phyloP scores from a whole-genome alignment of 1,140 invertebrate species.

The Polyergus mexicanus region DNA sequence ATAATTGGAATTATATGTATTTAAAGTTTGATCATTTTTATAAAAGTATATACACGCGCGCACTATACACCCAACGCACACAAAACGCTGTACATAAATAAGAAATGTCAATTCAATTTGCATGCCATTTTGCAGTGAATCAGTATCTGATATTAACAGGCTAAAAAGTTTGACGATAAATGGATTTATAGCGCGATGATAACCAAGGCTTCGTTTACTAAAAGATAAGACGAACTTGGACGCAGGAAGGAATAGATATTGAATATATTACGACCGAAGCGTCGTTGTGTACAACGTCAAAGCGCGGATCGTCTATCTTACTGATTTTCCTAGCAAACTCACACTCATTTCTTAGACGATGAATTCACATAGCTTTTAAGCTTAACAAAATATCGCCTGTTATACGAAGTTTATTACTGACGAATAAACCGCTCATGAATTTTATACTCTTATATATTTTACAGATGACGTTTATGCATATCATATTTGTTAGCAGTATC shows the following conservation, averaged over 20 bases:
- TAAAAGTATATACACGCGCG: no score
- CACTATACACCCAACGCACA: no score
- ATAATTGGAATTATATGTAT: not conserved
- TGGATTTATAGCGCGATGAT: slow-evolving; percentile 43
- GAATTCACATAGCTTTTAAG: slow-evolving; percentile 32
- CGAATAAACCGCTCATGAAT: slow-evolving; percentile 42
- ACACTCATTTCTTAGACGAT: slow-evolving; percentile 44
- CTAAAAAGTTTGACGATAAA: slow-evolving; percentile 52
- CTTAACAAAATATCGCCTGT: slow-evolving; percentile 25
- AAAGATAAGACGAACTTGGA: not conserved
- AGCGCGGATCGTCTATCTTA: slow-evolving; percentile 53
- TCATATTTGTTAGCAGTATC: not conserved
- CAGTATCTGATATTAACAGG: slow-evolving; percentile 12
- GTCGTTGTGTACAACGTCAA: slow-evolving; percentile 26
- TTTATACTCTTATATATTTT: slow-evolving; percentile 19
- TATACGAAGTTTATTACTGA: slow-evolving; percentile 37
- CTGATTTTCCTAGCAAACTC: slow-evolving; percentile 56
- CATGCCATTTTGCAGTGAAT: not conserved
- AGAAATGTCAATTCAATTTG: not conserved
- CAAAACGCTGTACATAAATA: not conserved
- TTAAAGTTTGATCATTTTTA: not conserved
- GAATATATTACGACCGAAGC: slow-evolving; percentile 58
- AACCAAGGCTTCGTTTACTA: slow-evolving; percentile 40
- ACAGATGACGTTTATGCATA: not conserved
- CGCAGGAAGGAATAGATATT: slow-evolving; percentile 58